Evolutionary conservation across 2,888 invertebrate species (phyloP).

Genomic region (Trachelus tabidus): DNA sequence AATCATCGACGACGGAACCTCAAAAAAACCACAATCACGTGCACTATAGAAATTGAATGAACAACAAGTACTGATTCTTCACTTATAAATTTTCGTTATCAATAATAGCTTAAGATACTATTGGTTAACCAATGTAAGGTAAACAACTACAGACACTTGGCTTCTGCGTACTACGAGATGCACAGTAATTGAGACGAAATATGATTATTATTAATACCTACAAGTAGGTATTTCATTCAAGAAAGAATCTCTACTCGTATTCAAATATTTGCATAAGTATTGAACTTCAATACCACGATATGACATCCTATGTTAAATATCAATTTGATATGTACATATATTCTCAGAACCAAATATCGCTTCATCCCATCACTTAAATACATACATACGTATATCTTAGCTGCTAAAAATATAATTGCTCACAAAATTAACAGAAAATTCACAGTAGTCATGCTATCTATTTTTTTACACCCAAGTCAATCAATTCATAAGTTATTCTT

Average conservation of each 20-base stretch:
- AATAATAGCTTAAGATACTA: not conserved
- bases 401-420: not conserved
- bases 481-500: not conserved
- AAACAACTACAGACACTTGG: not conserved
- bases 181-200: not conserved
- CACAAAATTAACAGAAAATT: not conserved
- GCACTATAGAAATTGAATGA: not conserved
- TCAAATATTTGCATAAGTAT: not conserved
- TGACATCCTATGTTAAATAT: too few relatives aligned
- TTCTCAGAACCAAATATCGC: too few relatives aligned
- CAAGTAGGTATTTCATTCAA: not conserved
- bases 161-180: not conserved
- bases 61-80: not conserved
- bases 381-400: too few relatives aligned
- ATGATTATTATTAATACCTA: not conserved
- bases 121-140: not conserved
- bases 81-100: not conserved
- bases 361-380: too few relatives aligned
- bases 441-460: not conserved
- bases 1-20: not conserved
- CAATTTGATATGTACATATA: too few relatives aligned
- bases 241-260: not conserved
- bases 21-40: not conserved
- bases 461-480: not conserved
- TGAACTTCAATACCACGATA: too few relatives aligned